Conservation (phyloP, 1,140 invertebrate genomes). For the Lineus longissimus region DNA sequence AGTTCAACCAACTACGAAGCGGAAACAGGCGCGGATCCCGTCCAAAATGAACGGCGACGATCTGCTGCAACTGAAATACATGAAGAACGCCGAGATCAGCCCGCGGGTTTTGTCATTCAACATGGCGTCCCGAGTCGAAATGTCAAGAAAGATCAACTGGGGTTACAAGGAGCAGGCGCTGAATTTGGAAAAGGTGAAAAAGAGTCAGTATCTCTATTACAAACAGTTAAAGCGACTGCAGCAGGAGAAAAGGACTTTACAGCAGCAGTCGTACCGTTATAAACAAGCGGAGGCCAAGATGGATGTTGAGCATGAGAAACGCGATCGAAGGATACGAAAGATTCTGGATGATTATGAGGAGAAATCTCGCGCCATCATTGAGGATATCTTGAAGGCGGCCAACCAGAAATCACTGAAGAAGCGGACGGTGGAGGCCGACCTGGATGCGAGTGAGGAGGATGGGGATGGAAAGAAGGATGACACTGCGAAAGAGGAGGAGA, state of each 20-base stretch:
- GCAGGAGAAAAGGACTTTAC: background rate
- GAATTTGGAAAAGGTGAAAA: background rate
- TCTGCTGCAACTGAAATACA: background rate
- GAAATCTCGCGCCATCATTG: background rate
- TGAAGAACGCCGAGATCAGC: background rate
- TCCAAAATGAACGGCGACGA: constrained; percentile 1
- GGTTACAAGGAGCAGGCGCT: background rate
- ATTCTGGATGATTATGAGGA: constrained; percentile 2
- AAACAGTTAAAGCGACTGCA: background rate
- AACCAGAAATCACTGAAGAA: background rate
- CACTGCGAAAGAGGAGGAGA: background rate
- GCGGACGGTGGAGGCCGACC: background rate
- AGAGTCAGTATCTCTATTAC: background rate
- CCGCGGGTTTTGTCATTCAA: constrained; percentile 1
- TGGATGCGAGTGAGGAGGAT: background rate
- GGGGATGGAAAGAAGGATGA: background rate
- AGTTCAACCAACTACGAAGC: background rate
- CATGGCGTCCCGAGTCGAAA: constrained; percentile 2
- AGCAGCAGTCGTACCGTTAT: background rate
- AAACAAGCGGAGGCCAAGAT: constrained; percentile 1
- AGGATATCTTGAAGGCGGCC: background rate
- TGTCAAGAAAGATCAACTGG: background rate
- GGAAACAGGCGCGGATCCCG: background rate
- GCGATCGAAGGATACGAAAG: background rate
- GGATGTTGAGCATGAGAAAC: background rate